Evolutionary conservation across 2,113 vertebrate genomes (phyloP).

Genomic region (Cyphomyrus discorhynchus): DNA sequence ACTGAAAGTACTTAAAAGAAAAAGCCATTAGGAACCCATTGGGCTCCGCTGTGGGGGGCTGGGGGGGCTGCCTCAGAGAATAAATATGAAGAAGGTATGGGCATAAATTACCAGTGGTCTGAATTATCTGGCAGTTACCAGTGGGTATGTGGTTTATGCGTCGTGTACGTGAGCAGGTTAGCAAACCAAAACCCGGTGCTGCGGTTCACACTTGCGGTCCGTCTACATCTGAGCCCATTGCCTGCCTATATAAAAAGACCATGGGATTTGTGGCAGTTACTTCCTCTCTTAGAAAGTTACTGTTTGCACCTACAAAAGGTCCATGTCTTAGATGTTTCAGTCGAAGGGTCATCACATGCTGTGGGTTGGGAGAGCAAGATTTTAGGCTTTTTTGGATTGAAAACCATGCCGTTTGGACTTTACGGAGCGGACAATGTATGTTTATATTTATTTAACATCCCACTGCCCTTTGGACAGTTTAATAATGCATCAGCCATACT

Average conservation of each 20-base stretch:
- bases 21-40: slow-evolving; percentile 2
- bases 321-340: not conserved
- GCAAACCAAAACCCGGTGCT: slow-evolving; percentile 29
- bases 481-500: not conserved
- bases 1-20: not conserved
- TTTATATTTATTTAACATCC: not conserved
- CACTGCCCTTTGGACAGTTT: not conserved
- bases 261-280: not conserved
- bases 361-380: not conserved
- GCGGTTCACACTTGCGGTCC: not conserved
- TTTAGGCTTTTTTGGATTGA: not conserved
- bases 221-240: slow-evolving; percentile 24
- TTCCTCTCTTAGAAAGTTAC: not conserved
- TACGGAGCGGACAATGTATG: not conserved
- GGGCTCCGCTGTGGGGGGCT: not conserved
- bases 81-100: slow-evolving; percentile 6
- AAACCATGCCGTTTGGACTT: not conserved
- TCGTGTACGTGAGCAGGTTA: slow-evolving; percentile 39
- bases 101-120: slow-evolving; percentile 40
- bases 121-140: slow-evolving; percentile 38
- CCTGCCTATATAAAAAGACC: slow-evolving; percentile 18
- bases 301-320: not conserved
- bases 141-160: slow-evolving; percentile 35
- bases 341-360: not conserved
- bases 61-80: not conserved